Evolutionary conservation across 2,113 vertebrate species (phyloP).

Genomic region (Pagrus major): DNA sequence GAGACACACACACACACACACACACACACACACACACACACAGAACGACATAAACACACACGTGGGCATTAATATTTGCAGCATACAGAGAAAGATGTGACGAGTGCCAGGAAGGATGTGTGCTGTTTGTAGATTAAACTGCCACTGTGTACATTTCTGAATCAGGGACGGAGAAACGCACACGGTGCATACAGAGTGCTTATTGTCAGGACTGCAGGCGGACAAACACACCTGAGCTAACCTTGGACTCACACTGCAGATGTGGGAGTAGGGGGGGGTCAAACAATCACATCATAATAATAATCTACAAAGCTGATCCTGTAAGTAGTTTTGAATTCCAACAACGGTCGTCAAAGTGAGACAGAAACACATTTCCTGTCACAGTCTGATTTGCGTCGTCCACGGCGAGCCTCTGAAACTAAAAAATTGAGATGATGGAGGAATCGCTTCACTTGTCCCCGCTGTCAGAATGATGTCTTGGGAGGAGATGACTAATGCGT

Average conservation of each 20-base stretch:
- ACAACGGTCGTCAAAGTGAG: background rate
- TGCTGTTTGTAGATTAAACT: conserved; percentile 58
- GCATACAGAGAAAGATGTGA: background rate
- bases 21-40: conserved; percentile 20
- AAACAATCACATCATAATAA: background rate
- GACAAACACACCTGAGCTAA: conserved; percentile 41
- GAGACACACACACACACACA: conserved; percentile 24
- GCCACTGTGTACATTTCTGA: conserved; percentile 51
- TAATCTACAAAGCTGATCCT: background rate
- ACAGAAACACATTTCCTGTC: background rate
- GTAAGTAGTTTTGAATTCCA: background rate
- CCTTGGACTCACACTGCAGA: conserved; percentile 47
- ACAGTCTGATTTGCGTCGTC: background rate
- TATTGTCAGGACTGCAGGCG: conserved; percentile 33
- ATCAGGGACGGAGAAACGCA: conserved; percentile 26
- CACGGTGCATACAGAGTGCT: conserved; percentile 45
- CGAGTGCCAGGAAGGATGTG: conserved; percentile 50
- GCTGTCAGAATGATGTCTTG: background rate
- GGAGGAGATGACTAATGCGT: background rate
- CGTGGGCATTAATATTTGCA: conserved; percentile 10
- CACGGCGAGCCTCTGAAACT: background rate
- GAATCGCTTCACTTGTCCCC: background rate
- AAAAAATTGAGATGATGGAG: background rate
- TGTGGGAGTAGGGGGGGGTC: background rate
- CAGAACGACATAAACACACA: conserved; percentile 15